These are phyloP conservation scores for Ectemnius cavifrons DNA, from an alignment of 2,888 invertebrate species.

Conservation along the genomic window DNA sequence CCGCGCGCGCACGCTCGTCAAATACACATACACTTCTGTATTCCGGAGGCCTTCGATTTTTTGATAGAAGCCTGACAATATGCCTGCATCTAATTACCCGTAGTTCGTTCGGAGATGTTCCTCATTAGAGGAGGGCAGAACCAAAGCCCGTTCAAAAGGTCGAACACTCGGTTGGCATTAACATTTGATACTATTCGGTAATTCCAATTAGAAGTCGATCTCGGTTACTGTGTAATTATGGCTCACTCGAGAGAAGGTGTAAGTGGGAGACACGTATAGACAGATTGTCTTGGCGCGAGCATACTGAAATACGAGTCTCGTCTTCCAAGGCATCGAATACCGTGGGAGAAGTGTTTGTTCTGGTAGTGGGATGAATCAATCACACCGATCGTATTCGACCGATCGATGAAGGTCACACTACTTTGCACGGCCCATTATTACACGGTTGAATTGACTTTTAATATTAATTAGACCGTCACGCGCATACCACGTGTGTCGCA, in stretches of 20 bases:
- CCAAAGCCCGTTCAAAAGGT: no score
- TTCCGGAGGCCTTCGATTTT: no score
- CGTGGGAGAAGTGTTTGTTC: not conserved
- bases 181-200: not conserved
- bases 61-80: no score
- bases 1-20: no score
- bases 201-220: constrained; percentile 5
- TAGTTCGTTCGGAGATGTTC: no score
- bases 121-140: no score
- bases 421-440: constrained; percentile 30
- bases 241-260: no score
- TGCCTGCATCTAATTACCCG: no score
- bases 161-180: not conserved
- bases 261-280: no score
- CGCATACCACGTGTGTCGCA: not conserved
- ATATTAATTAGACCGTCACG: constrained; percentile 43
- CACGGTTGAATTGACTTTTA: constrained; percentile 29
- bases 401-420: constrained; percentile 13
- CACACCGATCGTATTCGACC: constrained; percentile 13
- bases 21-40: no score
- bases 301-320: not conserved
- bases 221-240: not conserved
- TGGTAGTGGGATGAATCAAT: constrained; percentile 26
- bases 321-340: not conserved
- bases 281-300: no score